Evolutionary conservation across 37 sponge, comb jelly and placozoan genomes (phyloP).

Genomic region (Spongilla lacustris): DNA sequence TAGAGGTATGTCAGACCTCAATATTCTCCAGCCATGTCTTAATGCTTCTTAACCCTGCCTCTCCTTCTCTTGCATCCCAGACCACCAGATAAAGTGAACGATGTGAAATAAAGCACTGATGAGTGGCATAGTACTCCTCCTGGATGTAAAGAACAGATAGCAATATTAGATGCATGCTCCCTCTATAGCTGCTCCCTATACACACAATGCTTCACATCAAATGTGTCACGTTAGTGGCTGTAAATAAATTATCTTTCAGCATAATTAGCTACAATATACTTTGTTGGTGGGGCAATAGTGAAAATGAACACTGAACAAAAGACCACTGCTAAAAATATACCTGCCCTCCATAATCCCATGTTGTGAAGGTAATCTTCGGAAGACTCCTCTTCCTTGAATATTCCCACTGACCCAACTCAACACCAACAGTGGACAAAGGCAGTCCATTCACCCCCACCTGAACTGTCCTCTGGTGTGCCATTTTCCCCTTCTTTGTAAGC

Average conservation of each 20-base stretch:
- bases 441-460: constrained; percentile 1
- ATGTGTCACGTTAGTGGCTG: no score
- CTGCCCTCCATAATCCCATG: constrained; percentile 96
- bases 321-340: no score
- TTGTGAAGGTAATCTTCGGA: constrained; percentile 81
- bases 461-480: constrained; percentile 23
- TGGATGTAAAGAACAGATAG: neutral
- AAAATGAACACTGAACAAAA: no score
- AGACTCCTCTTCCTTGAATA: constrained; percentile 58
- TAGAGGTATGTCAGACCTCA: constrained; percentile 26
- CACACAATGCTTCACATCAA: no score
- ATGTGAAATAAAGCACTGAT: constrained; percentile 80
- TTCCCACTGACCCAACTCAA: constrained; percentile 82
- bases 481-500: constrained; percentile 67
- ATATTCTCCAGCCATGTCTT: constrained; percentile 84
- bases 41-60: constrained; percentile 50
- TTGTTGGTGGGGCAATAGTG: no score
- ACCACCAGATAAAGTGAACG: constrained; percentile 78
- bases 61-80: constrained; percentile 69
- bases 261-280: no score
- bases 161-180: no score
- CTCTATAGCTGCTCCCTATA: no score
- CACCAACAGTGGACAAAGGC: constrained; percentile 78
- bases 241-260: no score
- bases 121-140: constrained; percentile 85